Conservation (phyloP, 30 jellyfish, hydroid and myxozoan genomes). For the Chrysaora quinquecirrha region DNA sequence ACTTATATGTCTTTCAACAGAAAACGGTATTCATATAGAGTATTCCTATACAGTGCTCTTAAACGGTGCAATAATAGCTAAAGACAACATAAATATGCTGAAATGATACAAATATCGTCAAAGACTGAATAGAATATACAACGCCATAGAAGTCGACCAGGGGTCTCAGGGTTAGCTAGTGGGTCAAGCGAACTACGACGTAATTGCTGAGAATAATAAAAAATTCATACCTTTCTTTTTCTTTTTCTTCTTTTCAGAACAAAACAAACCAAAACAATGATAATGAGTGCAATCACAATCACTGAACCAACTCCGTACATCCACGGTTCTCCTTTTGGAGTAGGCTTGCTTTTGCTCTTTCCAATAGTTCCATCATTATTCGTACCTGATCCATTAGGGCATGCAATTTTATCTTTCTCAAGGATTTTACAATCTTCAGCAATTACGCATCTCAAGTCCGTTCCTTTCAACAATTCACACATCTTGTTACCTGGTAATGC, state of each 20-base stretch:
- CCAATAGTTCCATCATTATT: slow-evolving; percentile 25
- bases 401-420: slow-evolving; percentile 39
- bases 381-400: slow-evolving; percentile 58
- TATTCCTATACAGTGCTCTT: too few species aligned
- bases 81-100: too few species aligned
- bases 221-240: slow-evolving; percentile 42
- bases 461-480: slow-evolving; percentile 61
- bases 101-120: too few species aligned
- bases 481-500: slow-evolving; percentile 40
- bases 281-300: slow-evolving; percentile 3
- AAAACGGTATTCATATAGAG: too few species aligned
- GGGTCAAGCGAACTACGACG: too few species aligned
- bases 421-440: slow-evolving; percentile 68
- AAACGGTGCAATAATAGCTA: too few species aligned
- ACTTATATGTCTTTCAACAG: too few species aligned
- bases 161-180: too few species aligned
- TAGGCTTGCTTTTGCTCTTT: slow-evolving; percentile 9
- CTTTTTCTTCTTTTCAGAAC: slow-evolving; percentile 25
- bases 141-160: too few species aligned
- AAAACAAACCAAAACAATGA: slow-evolving; percentile 22
- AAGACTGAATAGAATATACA: too few species aligned
- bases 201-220: neutral
- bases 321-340: slow-evolving; percentile 36
- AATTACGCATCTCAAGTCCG: slow-evolving; percentile 73
- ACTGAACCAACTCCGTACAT: slow-evolving; percentile 34